phyloP scores from a whole-genome alignment of 2,113 vertebrate genomes.

The Elgaria multicarinata region DNA sequence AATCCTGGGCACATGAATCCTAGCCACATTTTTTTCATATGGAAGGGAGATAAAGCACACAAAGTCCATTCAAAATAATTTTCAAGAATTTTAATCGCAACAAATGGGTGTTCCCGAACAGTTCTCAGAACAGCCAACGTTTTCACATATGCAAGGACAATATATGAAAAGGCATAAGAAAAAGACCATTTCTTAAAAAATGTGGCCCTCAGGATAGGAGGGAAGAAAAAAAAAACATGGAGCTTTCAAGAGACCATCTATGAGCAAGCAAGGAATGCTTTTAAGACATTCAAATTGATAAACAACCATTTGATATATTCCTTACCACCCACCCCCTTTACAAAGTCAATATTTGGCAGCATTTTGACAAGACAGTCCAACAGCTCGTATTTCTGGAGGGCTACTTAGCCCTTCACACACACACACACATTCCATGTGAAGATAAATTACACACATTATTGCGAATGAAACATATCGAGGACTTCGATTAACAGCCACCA shows the following conservation, averaged over 20 bases:
- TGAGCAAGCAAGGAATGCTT: slow-evolving; percentile 68
- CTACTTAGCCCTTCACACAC: slow-evolving; percentile 47
- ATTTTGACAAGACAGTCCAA: slow-evolving; percentile 49
- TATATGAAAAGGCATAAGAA: too few species aligned
- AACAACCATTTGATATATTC: slow-evolving; percentile 66
- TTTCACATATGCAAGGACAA: slow-evolving; percentile 71
- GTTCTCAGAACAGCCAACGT: slow-evolving; percentile 70
- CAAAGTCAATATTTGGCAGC: slow-evolving; percentile 72
- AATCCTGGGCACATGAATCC: slow-evolving; percentile 43
- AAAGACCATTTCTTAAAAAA: slow-evolving; percentile 66
- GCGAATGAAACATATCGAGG: slow-evolving; percentile 52
- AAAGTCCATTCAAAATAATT: slow-evolving; percentile 69
- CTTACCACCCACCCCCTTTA: slow-evolving; percentile 41
- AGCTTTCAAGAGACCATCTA: slow-evolving; percentile 60
- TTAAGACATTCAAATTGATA: slow-evolving; percentile 71
- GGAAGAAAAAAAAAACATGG: slow-evolving; percentile 29
- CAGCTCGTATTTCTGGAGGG: slow-evolving; percentile 55
- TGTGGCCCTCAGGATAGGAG: not conserved
- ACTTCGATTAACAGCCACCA: slow-evolving; percentile 52
- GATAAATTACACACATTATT: slow-evolving; percentile 57
- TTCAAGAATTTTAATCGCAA: slow-evolving; percentile 76
- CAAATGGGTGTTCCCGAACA: slow-evolving; percentile 69
- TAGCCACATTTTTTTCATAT: slow-evolving; percentile 27
- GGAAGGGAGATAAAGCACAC: not conserved
- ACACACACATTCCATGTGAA: slow-evolving; percentile 18